Base-by-base conservation (phyloP, 2,797 vertebrate species). In the Eulemur mongoz region DNA sequence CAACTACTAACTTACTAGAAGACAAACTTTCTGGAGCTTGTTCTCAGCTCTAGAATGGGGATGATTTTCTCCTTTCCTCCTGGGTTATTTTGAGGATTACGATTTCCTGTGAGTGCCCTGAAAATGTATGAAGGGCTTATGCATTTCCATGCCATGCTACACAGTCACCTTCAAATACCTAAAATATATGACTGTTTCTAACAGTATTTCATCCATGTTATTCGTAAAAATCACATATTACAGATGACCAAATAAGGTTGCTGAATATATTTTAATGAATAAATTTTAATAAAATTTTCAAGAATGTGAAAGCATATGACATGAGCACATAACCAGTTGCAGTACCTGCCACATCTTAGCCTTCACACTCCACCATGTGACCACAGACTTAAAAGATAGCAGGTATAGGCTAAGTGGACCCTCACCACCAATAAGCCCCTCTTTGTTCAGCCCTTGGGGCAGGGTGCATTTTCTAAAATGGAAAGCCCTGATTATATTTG, bases 121-220 rank as follows among this genome's bases (percentile, higher is more conserved):
- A 92, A 96, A 95, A 95, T 76, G 8, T 81, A 54, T 40, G 57
- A 93, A 88, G 94, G 30, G 63, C 38, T 43, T 52, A 70, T 54
- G 4, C 11, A 75, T 79, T 84, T 91, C 70, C 43, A 69, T 22
- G 32, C n/a, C 14, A 89, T 7, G 7, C 35, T 83, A 20, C 67
- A 76, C 1, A 40, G 70, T 57, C 48, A 85, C n/a, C 32, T 45
- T 83, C 84, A 84, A 80, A 79, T 27, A 69, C 7, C 59, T 93
- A 78, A 72, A 82, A 57, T 10, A 50, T 32, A 48, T 25, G 52
- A 94, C 8, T n/a, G 1, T 23, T 83, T 79, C 48, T 93, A 72
- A 86, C 12, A 85, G 32, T 48, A 92, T 82, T 67, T 93, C 10
- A 65, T n/a, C 54, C 38, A 48, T 65, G 4, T n/a, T 87, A 52